phyloP scores from a whole-genome alignment of 2,113 vertebrate species.

The Microtus ochrogaster region DNA sequence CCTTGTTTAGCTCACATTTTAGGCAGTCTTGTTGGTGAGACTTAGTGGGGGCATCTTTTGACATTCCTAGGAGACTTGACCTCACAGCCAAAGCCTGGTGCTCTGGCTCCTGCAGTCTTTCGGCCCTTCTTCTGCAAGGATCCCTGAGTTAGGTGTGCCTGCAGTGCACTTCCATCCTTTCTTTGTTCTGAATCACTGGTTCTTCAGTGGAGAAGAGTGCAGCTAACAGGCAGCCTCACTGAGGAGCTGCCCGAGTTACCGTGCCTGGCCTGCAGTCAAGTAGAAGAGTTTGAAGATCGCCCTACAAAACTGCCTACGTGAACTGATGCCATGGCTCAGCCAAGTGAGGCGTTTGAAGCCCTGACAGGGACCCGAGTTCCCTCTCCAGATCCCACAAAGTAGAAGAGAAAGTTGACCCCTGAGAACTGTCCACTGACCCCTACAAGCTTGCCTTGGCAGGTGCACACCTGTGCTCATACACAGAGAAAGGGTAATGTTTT shows the following conservation, averaged over 20 bases:
- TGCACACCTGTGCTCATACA: background rate
- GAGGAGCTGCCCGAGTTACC: background rate
- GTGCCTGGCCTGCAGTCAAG: rapidly evolving
- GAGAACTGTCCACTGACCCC: background rate
- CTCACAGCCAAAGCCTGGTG: background rate
- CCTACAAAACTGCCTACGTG: background rate
- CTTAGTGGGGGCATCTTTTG: background rate
- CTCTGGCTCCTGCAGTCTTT: background rate
- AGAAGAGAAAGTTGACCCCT: background rate
- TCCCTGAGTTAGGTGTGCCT: background rate
- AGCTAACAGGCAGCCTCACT: background rate
- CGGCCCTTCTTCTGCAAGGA: background rate
- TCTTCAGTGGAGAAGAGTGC: background rate
- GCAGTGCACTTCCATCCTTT: background rate
- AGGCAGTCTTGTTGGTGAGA: background rate
- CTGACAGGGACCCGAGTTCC: background rate
- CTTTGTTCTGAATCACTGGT: background rate
- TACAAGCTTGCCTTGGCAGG: no score
- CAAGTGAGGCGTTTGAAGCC: background rate
- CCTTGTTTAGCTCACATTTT: background rate
- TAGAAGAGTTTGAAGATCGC: background rate
- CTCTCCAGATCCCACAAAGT: background rate
- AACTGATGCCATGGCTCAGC: background rate
- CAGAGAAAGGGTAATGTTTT: background rate
- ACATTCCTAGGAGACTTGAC: background rate